Base-by-base conservation (phyloP, 2,888 invertebrate genomes). In the Thumatha senex region DNA sequence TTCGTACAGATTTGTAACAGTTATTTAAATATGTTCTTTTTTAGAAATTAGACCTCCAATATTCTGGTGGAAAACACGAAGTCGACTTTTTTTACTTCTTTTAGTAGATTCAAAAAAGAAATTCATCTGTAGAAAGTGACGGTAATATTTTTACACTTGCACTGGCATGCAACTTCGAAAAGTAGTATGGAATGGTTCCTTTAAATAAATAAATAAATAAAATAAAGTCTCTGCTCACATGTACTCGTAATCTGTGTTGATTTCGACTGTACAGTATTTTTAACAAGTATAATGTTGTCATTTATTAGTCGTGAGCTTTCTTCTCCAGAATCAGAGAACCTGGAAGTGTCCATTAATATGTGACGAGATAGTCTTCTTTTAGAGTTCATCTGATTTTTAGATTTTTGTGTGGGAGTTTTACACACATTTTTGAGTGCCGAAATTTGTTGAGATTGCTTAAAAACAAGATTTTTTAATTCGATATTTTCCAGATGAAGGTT, bases 1-100 rank as follows among this genome's bases (percentile, higher is more conserved):
- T 3, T 11, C 31, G 7, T 35, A 18, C 8, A 44, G 2, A 9
- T 44, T 12, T 5, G 24, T 29, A 7, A 44, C 12, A 10, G 9
- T n/a, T 35, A 35, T 44, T 34, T 44, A 18, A 7, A 44, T 13
- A 4, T 12, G 24, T 18, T 44, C 44, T 9, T 9, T 44, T 35
- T 44, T 44, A 35, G 9, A 24, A 5, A 18, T 8, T 24, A 44
- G 12, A 0, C 44, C 35, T 3, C 24, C 35, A 24, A 29, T 44
- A 15, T 24, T 44, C 12, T 35, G 51, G 15, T 51, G 29, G n/a
- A 42, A 33, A 0, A 42, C n/a, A 34, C 24, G 18, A 40, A 46
- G 24, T 8, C 18, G 2, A 24, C 5, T 4, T 24, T 4, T 24
- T 24, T 24, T 24, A 4, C 18, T 24, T 24, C 18, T 24, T 24